phyloP scores from a whole-genome alignment of 1,140 invertebrate genomes.

The Neodiprion fabricii region DNA sequence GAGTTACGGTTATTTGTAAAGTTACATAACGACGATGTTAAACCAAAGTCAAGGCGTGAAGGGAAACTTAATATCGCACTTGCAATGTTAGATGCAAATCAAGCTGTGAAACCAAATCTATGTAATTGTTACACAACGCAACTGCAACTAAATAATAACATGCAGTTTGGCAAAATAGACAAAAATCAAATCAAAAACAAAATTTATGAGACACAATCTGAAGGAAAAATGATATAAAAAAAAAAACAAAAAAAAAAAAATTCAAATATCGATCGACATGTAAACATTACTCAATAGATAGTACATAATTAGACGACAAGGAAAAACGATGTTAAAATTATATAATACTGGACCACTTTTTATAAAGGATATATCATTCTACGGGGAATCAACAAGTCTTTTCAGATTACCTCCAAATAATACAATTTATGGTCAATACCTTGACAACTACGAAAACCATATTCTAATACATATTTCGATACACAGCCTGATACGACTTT shows the following conservation, averaged over 20 bases:
- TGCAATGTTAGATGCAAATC: slow-evolving; percentile 10
- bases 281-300: not conserved
- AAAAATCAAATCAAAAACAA: slow-evolving; percentile 39
- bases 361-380: too few species aligned
- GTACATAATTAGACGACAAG: not conserved
- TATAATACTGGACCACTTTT: not conserved
- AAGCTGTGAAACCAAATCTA: slow-evolving; percentile 11
- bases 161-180: slow-evolving; percentile 25
- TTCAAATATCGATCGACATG: too few species aligned
- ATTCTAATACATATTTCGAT: too few species aligned
- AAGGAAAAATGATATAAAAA: not conserved
- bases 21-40: not conserved
- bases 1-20: not conserved
- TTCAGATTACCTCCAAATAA: too few species aligned
- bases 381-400: too few species aligned
- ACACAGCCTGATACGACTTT: too few species aligned
- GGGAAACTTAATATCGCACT: not conserved
- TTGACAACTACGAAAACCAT: too few species aligned
- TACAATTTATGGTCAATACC: too few species aligned
- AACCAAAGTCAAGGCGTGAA: slow-evolving; percentile 9
- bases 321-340: not conserved
- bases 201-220: slow-evolving; percentile 16
- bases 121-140: slow-evolving; percentile 26
- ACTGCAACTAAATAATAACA: slow-evolving; percentile 29
- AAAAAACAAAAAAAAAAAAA: too few species aligned